phyloP scores from a whole-genome alignment of 1,140 invertebrate genomes.

The Drosophila equinoxialis region DNA sequence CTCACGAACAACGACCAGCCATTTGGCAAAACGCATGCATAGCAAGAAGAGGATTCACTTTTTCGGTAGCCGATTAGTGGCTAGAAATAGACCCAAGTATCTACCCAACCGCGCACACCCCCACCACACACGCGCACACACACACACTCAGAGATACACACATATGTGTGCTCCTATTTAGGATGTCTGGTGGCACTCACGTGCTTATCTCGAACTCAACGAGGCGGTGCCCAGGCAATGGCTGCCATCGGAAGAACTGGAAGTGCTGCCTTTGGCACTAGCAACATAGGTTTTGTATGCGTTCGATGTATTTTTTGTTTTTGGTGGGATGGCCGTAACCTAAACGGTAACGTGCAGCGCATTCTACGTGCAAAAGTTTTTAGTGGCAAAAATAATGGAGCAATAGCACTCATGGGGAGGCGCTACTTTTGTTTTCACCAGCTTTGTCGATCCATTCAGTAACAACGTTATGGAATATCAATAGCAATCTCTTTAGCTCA shows the following conservation, averaged over 20 bases:
- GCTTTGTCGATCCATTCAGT: conserved; percentile 51
- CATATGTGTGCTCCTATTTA: conserved; percentile 28
- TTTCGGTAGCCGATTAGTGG: conserved; percentile 63
- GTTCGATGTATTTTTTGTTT: conserved; percentile 23
- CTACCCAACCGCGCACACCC: background rate
- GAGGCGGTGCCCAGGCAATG: conserved; percentile 37
- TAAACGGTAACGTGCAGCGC: conserved; percentile 65
- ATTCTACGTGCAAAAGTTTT: conserved; percentile 76
- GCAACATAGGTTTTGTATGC: conserved; percentile 24
- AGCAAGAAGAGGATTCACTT: conserved; percentile 63
- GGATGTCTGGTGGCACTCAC: conserved; percentile 53
- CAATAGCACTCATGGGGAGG: conserved; percentile 48
- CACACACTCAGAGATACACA: background rate
- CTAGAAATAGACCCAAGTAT: background rate
- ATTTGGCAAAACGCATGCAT: conserved; percentile 36
- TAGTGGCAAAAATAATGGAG: conserved; percentile 77
- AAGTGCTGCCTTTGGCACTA: conserved; percentile 37
- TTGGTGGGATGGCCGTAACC: conserved; percentile 19
- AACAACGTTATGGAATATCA: conserved; percentile 7
- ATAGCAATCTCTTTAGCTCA: background rate
- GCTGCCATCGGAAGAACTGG: conserved; percentile 17
- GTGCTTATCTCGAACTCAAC: conserved; percentile 72
- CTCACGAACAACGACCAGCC: conserved; percentile 13
- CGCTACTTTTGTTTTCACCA: conserved; percentile 38
- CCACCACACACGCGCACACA: background rate